phyloP scores from a whole-genome alignment of 2,113 vertebrate species.

The Mesembrinibis cayennensis region DNA sequence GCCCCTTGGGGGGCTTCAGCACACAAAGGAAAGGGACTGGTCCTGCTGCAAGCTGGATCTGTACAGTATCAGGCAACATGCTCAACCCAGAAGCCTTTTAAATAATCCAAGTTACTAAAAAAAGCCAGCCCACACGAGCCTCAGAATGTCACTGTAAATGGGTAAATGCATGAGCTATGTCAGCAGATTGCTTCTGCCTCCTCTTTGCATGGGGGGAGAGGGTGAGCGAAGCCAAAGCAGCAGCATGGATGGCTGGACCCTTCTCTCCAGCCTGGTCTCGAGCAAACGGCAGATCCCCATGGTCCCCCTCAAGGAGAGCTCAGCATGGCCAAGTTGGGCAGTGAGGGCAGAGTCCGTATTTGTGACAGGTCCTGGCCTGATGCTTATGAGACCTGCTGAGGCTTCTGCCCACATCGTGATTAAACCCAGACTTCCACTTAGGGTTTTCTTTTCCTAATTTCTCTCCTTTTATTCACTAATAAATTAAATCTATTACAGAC shows the following conservation, averaged over 20 bases:
- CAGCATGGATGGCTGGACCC: rapidly evolving
- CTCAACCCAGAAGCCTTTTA: not conserved
- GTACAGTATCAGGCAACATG: not conserved
- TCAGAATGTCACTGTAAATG: not conserved
- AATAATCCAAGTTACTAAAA: not conserved
- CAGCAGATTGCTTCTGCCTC: not conserved
- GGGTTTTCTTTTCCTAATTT: not conserved
- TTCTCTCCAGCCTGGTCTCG: not conserved
- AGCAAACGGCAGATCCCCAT: rapidly evolving
- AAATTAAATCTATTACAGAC: not conserved
- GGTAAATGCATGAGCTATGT: not conserved
- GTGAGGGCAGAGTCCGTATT: not conserved
- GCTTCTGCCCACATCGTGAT: not conserved
- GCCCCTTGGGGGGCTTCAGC: not conserved
- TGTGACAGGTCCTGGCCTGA: not conserved
- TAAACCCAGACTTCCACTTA: not conserved
- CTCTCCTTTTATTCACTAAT: not conserved
- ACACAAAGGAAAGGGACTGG: not conserved
- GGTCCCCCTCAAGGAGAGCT: not conserved
- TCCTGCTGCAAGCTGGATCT: not conserved
- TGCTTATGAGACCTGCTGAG: not conserved
- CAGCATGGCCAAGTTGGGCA: not conserved
- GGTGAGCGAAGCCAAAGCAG: not conserved
- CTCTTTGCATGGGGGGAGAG: not conserved
- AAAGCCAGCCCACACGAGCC: not conserved